Evolutionary conservation across 2,113 vertebrate species (phyloP).

Genomic region (Dryoscopus gambensis): DNA sequence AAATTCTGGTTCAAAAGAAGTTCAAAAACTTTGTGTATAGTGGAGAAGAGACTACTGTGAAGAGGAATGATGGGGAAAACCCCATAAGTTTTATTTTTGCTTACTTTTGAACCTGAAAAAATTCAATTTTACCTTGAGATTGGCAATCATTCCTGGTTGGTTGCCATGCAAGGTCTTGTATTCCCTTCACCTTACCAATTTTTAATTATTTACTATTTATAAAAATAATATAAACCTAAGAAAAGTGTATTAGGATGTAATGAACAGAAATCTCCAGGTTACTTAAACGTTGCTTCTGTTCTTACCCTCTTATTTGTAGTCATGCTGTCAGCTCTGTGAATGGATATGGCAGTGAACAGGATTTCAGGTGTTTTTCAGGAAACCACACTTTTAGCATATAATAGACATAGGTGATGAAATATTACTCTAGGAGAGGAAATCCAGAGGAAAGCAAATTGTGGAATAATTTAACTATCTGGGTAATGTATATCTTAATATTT

Average conservation of each 20-base stretch:
- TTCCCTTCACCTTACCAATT: background rate
- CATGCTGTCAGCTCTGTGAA: background rate
- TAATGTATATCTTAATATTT: background rate
- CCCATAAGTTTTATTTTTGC: background rate
- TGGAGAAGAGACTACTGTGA: background rate
- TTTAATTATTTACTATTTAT: background rate
- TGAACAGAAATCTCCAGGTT: background rate
- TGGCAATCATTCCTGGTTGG: background rate
- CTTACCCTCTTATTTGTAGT: background rate
- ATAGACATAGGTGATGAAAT: background rate
- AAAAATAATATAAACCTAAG: background rate
- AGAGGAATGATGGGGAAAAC: background rate
- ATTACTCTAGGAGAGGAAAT: background rate
- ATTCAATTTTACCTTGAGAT: background rate
- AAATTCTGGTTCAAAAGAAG: background rate
- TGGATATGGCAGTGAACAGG: background rate
- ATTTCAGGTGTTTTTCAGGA: background rate
- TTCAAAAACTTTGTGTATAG: background rate
- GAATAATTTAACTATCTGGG: background rate
- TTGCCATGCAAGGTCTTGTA: background rate
- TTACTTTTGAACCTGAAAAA: background rate
- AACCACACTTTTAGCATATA: background rate
- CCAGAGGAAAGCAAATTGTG: background rate
- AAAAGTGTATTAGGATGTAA: background rate
- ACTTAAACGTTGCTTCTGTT: background rate